A percentile compares a stretch with the other conserved stretches of the same genome.
Evolutionary conservation across 2,113 vertebrate genomes (phyloP).

Genomic region (Otolemur garnettii): DNA sequence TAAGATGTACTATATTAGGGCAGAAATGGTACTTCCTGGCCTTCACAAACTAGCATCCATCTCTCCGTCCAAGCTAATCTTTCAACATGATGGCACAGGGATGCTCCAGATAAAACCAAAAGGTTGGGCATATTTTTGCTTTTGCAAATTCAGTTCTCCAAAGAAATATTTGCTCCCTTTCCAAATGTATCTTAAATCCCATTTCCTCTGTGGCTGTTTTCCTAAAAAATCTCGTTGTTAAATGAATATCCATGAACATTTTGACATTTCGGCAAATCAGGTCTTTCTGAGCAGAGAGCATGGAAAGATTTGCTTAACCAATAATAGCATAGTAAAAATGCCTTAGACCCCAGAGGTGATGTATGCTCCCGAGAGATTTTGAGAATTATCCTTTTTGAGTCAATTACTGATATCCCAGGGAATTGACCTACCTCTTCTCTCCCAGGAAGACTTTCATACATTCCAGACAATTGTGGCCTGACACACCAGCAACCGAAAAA

Average conservation of each 20-base stretch:
- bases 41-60: not conserved
- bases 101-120: not conserved
- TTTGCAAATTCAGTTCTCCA: not conserved
- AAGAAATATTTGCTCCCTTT: not conserved
- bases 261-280: conserved; percentile 23
- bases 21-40: not conserved
- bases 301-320: not conserved
- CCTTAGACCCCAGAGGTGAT: not conserved
- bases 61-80: not conserved
- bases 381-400: not conserved
- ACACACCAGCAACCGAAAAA: not conserved
- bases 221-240: not conserved
- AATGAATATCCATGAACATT: not conserved
- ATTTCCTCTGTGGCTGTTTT: conserved; percentile 8
- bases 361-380: not conserved
- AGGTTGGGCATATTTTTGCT: not conserved
- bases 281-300: not conserved
- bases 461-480: not conserved
- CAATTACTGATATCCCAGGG: not conserved
- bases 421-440: not conserved
- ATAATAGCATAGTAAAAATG: not conserved
- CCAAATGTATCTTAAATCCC: not conserved
- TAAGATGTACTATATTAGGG: not conserved
- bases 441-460: not conserved
- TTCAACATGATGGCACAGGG: not conserved